Base-by-base conservation (phyloP, 2,113 vertebrate genomes). In the Electrona antarctica region DNA sequence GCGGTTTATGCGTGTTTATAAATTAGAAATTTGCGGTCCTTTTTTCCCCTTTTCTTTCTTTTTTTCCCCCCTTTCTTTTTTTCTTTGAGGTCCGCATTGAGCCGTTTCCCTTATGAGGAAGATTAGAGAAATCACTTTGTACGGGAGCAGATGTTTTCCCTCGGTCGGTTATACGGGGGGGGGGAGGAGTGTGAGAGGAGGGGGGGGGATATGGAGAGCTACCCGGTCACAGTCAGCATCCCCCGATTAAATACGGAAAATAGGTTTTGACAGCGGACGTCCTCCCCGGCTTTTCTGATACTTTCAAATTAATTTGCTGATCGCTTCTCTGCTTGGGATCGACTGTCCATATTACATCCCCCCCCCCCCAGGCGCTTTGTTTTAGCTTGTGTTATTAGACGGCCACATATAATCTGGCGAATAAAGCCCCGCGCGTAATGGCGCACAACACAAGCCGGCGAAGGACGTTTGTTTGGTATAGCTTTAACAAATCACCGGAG, bases 251-350 rank as follows among this genome's bases (percentile, higher is more conserved):
- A 82, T 80, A 79, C 54, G 70, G 68, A 69, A 88, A 92, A 92
- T 89, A 41, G 85, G 75, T 89, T 90, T 73, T 90, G 92, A 91
- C 91, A 89, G 90, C 87, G 71, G 87, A 81, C 86, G 85, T 88
- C 90, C 87, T 85, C 85, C 83, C 72, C 78, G 82, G 87, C 82
- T 83, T 82, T 80, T 82, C 76, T 83, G 47, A 84, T 85, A 85
- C 86, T 84, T 90, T 71, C 61, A 85, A 72, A 85, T 89, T 85
- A 77, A 91, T 90, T 89, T 82, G 78, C 85, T 84, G 82, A 74
- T 87, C 71, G 71, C 74, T 74, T 84, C 79, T 86, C 80, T 77
- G 87, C 85, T 81, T 85, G 88, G 82, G 72, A 77, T 84, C 73
- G 69, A 87, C 75, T 79, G 72, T 41, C 82, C 77, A 64, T 77